These are phyloP conservation scores for Microchrysa polita DNA, from an alignment of 2,888 invertebrate species.

Conservation along the genomic window DNA sequence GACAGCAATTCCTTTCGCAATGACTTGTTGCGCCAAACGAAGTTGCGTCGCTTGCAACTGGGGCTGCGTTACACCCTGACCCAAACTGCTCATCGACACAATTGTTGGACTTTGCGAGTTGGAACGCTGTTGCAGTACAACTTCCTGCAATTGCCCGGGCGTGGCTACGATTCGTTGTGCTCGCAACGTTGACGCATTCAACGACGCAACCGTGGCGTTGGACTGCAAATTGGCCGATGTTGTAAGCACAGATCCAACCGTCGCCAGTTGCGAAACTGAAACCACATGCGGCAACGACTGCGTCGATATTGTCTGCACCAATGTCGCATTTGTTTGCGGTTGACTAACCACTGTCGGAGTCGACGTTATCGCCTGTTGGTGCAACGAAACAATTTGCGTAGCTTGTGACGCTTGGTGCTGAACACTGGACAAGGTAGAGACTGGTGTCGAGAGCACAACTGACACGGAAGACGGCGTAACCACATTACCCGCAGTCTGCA, in stretches of 20 bases:
- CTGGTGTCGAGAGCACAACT: conserved; percentile 63
- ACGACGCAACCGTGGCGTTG: conserved; percentile 60
- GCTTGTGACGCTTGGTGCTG: conserved; percentile 54
- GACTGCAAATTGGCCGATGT: conserved; percentile 59
- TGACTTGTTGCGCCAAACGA: conserved; percentile 61
- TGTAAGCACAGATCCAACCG: conserved; percentile 62
- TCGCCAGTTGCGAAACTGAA: conserved; percentile 64
- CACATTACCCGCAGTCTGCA: conserved; percentile 54
- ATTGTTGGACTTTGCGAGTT: conserved; percentile 62
- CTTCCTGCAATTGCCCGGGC: conserved; percentile 60
- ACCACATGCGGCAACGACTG: conserved; percentile 63
- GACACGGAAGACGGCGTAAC: conserved; percentile 61
- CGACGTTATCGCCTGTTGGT: conserved; percentile 59
- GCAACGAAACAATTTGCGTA: conserved; percentile 62
- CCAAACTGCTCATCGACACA: conserved; percentile 62
- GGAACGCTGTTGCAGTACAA: conserved; percentile 61
- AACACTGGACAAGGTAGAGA: conserved; percentile 59
- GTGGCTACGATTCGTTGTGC: conserved; percentile 62
- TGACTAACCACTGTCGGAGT: conserved; percentile 54
- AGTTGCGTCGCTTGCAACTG: conserved; percentile 62
- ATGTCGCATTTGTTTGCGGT: conserved; percentile 54
- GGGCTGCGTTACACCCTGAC: conserved; percentile 57
- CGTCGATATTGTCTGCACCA: conserved; percentile 61
- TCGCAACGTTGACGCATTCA: conserved; percentile 60
- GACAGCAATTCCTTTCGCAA: conserved; percentile 61